Evolutionary conservation across 2,113 vertebrate species (phyloP), one percentile per base, ranked within the genome.

Genomic region (Tapirus terrestris): DNA sequence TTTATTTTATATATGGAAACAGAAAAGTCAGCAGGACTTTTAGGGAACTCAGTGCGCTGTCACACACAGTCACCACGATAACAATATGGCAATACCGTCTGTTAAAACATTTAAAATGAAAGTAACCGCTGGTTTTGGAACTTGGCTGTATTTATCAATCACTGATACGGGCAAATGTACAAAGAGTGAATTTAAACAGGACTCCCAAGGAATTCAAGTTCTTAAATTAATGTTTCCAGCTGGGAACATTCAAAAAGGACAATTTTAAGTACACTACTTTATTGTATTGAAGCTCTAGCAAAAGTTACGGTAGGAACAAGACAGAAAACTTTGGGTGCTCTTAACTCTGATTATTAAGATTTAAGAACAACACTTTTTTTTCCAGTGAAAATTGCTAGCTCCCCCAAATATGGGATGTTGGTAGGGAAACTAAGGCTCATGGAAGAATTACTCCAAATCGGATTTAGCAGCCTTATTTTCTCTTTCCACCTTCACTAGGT

Each of bases 31-130:
- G 81, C 25, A 88, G 67, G 72, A 36, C 75, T 67, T 91, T 92
- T 75, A 58, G 67, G 27, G 39, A 87, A 84, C 14, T 63, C 17
- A 4, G n/a, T 31, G 12, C 56, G 20, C 61, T 75, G 45, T 72
- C 25, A 67, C 13, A 79, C 33, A 29, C 13, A 33, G 53, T 6
- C 36, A 65, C 53, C 45, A 18, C 61, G 48, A 20, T 27, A 92
- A 33, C 36, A 36, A 83, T 7, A 33, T 16, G 61, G 51, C n/a
- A 58, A 85, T 27, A 20, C 20, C n/a, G 11, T 63, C 33, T 89
- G 58, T 43, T n/a, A 81, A 92, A 88, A 83, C 13, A 45, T 73
- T 84, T 63, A 75, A 96, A 95, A 75, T 12, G 60, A 94, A 97
- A 95, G 75, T 73, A 89, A 95, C 33, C 33, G 73, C n/a, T 89